phyloP scores from a whole-genome alignment of 2,888 invertebrate genomes.

The Melinaea marsaeus region DNA sequence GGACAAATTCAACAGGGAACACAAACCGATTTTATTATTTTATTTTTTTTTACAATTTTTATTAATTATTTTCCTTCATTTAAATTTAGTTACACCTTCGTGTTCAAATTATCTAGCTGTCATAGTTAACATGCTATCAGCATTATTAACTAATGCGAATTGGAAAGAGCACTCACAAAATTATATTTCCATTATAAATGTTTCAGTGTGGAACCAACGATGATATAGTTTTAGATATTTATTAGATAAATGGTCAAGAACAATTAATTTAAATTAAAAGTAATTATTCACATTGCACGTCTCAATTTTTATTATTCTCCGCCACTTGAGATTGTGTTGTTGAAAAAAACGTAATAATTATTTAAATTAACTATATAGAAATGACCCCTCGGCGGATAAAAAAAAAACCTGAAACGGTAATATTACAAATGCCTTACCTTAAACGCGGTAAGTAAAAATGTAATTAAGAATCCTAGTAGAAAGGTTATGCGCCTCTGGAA shows the following conservation, averaged over 20 bases:
- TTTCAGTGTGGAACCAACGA: slow-evolving; percentile 6
- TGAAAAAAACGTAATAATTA: slow-evolving; percentile 1
- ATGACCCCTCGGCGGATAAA: slow-evolving; percentile 5
- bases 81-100: not conserved
- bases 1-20: not conserved
- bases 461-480: slow-evolving; percentile 45
- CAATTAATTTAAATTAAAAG: too few species aligned
- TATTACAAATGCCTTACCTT: slow-evolving; percentile 31
- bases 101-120: not conserved
- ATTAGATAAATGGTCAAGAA: too few species aligned
- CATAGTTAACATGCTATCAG: not conserved
- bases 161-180: slow-evolving; percentile 7
- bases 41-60: not conserved
- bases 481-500: slow-evolving; percentile 68
- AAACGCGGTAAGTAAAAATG: slow-evolving; percentile 28
- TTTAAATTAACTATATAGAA: not conserved
- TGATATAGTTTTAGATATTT: slow-evolving; percentile 5
- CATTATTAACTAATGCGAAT: slow-evolving; percentile 5
- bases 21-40: not conserved
- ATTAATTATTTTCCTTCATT: not conserved
- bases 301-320: too few species aligned
- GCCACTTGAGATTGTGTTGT: too few species aligned
- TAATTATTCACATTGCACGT: too few species aligned
- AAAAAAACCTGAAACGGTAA: slow-evolving; percentile 18
- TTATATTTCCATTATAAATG: slow-evolving; percentile 14